phyloP scores from a whole-genome alignment of 2,113 vertebrate species.

The Ophthalmolycus amberensis region DNA sequence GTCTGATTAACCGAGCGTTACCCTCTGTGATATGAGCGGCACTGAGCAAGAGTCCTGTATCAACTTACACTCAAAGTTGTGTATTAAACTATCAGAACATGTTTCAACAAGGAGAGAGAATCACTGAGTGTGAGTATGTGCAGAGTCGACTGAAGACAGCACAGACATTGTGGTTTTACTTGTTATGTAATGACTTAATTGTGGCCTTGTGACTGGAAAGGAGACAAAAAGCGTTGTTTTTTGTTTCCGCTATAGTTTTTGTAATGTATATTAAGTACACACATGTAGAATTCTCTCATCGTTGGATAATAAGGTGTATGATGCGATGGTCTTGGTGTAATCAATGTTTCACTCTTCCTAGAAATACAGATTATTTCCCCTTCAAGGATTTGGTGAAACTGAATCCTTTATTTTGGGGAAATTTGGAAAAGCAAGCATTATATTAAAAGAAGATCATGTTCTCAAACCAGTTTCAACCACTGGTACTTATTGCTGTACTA shows the following conservation, averaged over 20 bases:
- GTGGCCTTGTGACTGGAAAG: conserved; percentile 36
- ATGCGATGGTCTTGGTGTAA: conserved; percentile 29
- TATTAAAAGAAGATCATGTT: conserved; percentile 68
- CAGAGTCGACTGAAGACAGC: conserved; percentile 20
- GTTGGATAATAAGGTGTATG: conserved; percentile 43
- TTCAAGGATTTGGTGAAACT: conserved; percentile 57
- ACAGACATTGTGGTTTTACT: conserved; percentile 50
- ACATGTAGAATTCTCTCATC: conserved; percentile 7
- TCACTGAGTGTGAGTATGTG: conserved; percentile 13
- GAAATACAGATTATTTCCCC: conserved; percentile 65
- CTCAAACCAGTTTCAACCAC: conserved; percentile 67
- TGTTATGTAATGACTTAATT: conserved; percentile 58
- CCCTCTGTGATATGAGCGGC: conserved; percentile 38
- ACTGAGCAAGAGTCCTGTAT: conserved; percentile 45
- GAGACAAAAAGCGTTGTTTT: neutral
- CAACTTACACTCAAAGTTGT: conserved; percentile 44
- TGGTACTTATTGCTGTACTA: conserved; percentile 54
- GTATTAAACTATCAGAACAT: conserved; percentile 46
- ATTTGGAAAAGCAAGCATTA: conserved; percentile 56
- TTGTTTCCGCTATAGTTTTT: conserved; percentile 10
- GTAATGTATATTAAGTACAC: conserved; percentile 7
- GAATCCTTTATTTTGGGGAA: conserved; percentile 59
- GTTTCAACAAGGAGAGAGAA: conserved; percentile 46
- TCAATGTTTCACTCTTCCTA: conserved; percentile 53
- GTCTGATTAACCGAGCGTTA: conserved; percentile 50